Percentiles rank a stretch among this genome's conserved stretches.
These are phyloP conservation scores for Podarcis lilfordi DNA, from an alignment of 2,797 vertebrate genomes.

Conservation along the genomic window DNA sequence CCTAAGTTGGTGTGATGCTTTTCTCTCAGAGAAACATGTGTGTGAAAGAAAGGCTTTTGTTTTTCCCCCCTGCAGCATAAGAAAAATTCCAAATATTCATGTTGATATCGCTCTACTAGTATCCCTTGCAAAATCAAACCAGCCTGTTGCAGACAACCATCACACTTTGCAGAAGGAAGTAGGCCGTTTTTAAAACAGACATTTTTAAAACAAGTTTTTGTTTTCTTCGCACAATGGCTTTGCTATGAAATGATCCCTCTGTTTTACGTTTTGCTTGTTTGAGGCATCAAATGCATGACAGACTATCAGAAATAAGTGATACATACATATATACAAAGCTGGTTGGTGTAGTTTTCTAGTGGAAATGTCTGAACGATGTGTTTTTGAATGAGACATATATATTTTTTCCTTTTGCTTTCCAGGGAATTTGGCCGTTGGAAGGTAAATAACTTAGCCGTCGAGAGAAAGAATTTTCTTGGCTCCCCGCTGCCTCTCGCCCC, in stretches of 20 bases:
- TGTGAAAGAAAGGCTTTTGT: neutral
- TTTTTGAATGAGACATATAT: conserved; percentile 53
- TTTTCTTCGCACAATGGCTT: conserved; percentile 4
- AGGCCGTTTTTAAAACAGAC: neutral
- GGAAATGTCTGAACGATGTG: conserved; percentile 51
- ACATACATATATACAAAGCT: neutral
- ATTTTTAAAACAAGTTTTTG: neutral
- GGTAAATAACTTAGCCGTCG: conserved; percentile 96
- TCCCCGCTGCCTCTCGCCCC: conserved; percentile 92
- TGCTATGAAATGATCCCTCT: conserved; percentile 14
- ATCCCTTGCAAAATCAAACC: conserved; percentile 11
- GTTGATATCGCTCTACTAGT: neutral
- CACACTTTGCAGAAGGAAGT: neutral
- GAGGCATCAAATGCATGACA: conserved; percentile 1
- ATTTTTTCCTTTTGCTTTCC: conserved; percentile 77
- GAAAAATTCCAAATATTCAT: fast-evolving
- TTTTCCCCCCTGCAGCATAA: neutral
- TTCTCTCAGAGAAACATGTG: neutral
- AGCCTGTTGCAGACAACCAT: neutral
- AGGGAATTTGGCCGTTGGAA: conserved; percentile 99
- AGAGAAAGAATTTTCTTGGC: conserved; percentile 92
- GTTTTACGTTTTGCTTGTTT: conserved; percentile 20
- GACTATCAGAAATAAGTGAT: conserved; percentile 16
- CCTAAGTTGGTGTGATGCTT: neutral
- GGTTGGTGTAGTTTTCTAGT: conserved; percentile 57